Conservation (phyloP, 2,888 invertebrate genomes). For the Nasonia oneida region DNA sequence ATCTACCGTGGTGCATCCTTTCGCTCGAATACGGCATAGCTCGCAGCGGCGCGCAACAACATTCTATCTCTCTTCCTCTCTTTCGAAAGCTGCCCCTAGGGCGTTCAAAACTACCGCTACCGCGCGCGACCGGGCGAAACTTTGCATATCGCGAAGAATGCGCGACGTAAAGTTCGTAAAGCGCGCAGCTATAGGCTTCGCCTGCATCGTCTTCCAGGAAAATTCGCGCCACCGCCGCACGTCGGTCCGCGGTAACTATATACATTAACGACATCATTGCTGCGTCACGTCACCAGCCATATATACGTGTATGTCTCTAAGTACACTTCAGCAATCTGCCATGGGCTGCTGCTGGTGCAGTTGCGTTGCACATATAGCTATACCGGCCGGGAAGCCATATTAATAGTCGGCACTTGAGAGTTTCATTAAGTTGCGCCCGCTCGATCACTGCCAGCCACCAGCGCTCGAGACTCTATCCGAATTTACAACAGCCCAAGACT, state of each 20-base stretch:
- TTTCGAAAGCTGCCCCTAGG: background rate
- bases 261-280: constrained; percentile 39
- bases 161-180: constrained; percentile 39
- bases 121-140: constrained; percentile 4
- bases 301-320: constrained; percentile 57
- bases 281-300: constrained; percentile 61
- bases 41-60: background rate
- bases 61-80: background rate
- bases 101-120: background rate
- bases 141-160: constrained; percentile 36
- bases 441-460: constrained; percentile 73
- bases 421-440: constrained; percentile 77
- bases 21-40: constrained; percentile 5
- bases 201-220: constrained; percentile 19
- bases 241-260: constrained; percentile 29
- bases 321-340: constrained; percentile 62
- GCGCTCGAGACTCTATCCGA: constrained; percentile 42
- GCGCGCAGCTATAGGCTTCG: background rate
- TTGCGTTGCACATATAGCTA: background rate
- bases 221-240: constrained; percentile 1
- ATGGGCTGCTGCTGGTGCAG: constrained; percentile 58
- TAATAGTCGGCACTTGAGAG: constrained; percentile 77
- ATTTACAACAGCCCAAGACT: constrained; percentile 28
- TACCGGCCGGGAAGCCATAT: constrained; percentile 74
- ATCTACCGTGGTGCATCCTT: constrained; percentile 18